Evolutionary conservation across 2,797 vertebrate species (phyloP), one percentile per base, ranked within the genome.

Genomic region (Sebastes dallii): DNA sequence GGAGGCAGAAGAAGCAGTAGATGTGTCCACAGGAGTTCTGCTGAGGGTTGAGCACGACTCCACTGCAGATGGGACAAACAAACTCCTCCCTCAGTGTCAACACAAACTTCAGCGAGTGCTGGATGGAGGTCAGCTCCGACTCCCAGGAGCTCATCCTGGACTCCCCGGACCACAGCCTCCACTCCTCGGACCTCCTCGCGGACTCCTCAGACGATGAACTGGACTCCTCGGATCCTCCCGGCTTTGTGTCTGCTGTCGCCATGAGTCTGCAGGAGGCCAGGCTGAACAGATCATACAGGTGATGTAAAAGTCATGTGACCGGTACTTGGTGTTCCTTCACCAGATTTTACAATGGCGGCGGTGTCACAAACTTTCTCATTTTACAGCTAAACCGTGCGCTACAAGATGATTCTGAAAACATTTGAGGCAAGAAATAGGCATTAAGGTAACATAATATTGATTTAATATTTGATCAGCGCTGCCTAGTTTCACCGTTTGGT

Each of bases 1-100:
- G 91, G 20, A 98, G 95, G 79, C 97, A 99, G 76, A 93, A 94
- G 86, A 96, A 95, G 89, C 98, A 99, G 94, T 97, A 98, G 52
- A 97, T 96, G 94, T 99, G 98, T 50, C 98, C 98, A 1, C 98
- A 99, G 80, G 96, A 96, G 0, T 97, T 97, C 94, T 99, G 98
- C 88, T 98, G 97, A 1, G 98, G 97, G 86, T 97, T 97, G 81
- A 90, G 95, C 18, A 98, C 96, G 42, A 98, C 96, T 0, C 92
- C 94, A 67, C 85, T 93, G 75, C 97, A 99, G 84, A 93, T 87
- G 32, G 96, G 94, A 18, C 98, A 99, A 66, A 95, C 94, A 80
- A 97, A 97, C 29, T 97, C 95, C 3, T 97, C 97, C 83, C 96
- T 96, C 78, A 98, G 86, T 6, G 81, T 87, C 58, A 95, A 89